Evolutionary conservation across 2,113 vertebrate genomes (phyloP).

Genomic region (Gnathonemus echidnorhynchus): DNA sequence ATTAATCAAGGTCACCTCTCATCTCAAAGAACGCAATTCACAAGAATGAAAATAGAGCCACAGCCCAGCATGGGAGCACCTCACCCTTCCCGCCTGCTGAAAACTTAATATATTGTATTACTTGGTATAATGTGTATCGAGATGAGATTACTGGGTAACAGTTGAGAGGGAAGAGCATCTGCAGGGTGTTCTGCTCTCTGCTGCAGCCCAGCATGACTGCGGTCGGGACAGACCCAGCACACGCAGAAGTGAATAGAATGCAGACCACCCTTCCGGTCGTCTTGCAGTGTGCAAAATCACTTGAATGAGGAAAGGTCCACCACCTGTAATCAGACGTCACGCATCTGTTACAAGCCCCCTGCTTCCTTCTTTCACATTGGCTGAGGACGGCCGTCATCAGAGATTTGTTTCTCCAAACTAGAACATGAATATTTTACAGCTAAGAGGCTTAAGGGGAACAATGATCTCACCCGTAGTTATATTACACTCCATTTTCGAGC

Average conservation of each 20-base stretch:
- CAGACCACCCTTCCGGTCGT: conserved; percentile 29
- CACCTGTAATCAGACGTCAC: conserved; percentile 34
- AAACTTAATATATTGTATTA: neutral
- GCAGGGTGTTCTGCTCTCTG: neutral
- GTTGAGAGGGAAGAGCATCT: neutral
- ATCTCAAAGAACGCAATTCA: neutral
- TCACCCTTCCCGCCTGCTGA: neutral
- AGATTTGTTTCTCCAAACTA: conserved; percentile 50
- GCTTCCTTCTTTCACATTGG: conserved; percentile 14
- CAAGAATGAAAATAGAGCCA: neutral
- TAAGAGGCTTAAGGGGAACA: conserved; percentile 69
- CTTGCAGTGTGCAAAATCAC: conserved; percentile 36
- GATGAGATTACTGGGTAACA: neutral
- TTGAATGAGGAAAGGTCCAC: conserved; percentile 28
- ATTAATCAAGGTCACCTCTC: neutral
- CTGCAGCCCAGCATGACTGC: neutral
- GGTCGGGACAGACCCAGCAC: neutral
- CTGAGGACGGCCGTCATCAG: conserved; percentile 38
- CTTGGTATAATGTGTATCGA: neutral
- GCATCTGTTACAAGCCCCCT: conserved; percentile 44
- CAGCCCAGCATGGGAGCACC: neutral
- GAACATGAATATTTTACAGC: conserved; percentile 69
- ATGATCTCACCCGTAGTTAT: conserved; percentile 64
- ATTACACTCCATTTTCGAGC: conserved; percentile 59
- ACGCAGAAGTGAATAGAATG: conserved; percentile 22